Base-by-base conservation (phyloP, 2,888 invertebrate genomes). In the Choristoneura rosaceana region DNA sequence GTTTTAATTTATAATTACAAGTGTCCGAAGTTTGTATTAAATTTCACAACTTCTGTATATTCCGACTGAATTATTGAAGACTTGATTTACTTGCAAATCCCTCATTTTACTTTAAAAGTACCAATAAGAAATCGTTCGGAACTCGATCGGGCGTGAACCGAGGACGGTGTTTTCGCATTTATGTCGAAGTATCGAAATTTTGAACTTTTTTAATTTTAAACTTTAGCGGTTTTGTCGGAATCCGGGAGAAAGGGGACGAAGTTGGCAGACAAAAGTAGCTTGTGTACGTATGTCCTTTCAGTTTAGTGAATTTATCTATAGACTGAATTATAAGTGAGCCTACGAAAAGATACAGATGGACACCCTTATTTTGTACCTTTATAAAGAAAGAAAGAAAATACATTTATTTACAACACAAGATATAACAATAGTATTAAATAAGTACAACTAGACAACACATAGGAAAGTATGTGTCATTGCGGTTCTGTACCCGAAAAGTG, bases 161-260 rank as follows among this genome's bases (percentile, higher is more conserved):
- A 25, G 61, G 12, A 10, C 38, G 55, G 63, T 71, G 66, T 71
- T 71, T 70, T 65, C 59, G 25, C 41, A 34, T 55, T 66, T 71
- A 66, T 60, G 60, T 50, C 60, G 25, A 62, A 76, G 77, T 71
- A 76, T 78, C 79, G 76, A 76, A 71, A 65, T 63, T 74, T 65
- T 17, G 58, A 84, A 83, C 78, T 84, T 85, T 85, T 83, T 84
- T 84, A 82, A 84, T 84, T 84, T 84, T 73, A 78, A 81, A 82
- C 80, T 81, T 80, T 55, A 69, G 45, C 67, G 60, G 71, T 74
- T 69, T 70, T 67, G 70, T 74, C 70, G 77, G 78, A 14, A 47
- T 63, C 10, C 47, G 15, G 5, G 33, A 34, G 47, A 15, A 34
- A 47, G 45, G 15, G n/a, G 47, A 34, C 25, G 15, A 55, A 25